Percentiles rank a stretch among this genome's conserved stretches.
These are phyloP conservation scores for Poeciliopsis infans DNA, from an alignment of 2,797 vertebrate species.

Conservation along the genomic window DNA sequence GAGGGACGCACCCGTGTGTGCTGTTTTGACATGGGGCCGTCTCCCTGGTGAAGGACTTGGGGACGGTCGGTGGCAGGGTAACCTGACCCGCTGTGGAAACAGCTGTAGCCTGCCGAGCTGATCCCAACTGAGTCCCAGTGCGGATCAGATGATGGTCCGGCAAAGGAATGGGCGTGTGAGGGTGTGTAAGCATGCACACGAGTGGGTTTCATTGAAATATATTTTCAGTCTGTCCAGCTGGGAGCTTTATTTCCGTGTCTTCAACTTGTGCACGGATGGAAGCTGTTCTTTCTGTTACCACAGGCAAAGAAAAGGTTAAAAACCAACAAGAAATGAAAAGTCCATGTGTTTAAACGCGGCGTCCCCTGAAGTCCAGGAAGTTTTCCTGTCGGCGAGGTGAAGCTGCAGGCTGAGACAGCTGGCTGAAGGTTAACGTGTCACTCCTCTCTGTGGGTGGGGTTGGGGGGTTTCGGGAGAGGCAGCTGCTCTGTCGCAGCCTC, in stretches of 20 bases:
- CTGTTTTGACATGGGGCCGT: conserved; percentile 60
- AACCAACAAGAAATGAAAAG: not conserved
- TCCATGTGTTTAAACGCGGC: not conserved
- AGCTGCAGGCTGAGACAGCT: conserved; percentile 66
- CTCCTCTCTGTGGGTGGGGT: conserved; percentile 44
- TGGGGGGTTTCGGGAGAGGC: conserved; percentile 47
- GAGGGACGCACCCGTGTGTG: conserved; percentile 41
- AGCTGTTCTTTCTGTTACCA: not conserved
- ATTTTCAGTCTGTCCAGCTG: not conserved
- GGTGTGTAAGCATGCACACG: not conserved
- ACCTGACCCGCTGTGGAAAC: conserved; percentile 67
- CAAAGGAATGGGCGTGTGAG: conserved; percentile 42
- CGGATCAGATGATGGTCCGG: conserved; percentile 68
- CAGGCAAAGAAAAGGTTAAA: not conserved
- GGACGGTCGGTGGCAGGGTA: conserved; percentile 63
- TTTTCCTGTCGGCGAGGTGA: conserved; percentile 33
- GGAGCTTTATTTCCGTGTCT: not conserved
- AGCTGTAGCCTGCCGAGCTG: conserved; percentile 71
- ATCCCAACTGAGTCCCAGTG: conserved; percentile 50
- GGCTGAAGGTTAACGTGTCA: conserved; percentile 81
- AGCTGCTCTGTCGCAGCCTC: conserved; percentile 74
- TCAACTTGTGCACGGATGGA: not conserved
- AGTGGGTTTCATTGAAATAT: conserved; percentile 10
- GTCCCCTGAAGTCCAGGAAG: not conserved
- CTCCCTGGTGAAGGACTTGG: conserved; percentile 73